Percentiles rank a stretch among this genome's conserved stretches.
These are phyloP conservation scores for Alectoris magna DNA, from an alignment of 2,797 vertebrate species.

Conservation along the genomic window DNA sequence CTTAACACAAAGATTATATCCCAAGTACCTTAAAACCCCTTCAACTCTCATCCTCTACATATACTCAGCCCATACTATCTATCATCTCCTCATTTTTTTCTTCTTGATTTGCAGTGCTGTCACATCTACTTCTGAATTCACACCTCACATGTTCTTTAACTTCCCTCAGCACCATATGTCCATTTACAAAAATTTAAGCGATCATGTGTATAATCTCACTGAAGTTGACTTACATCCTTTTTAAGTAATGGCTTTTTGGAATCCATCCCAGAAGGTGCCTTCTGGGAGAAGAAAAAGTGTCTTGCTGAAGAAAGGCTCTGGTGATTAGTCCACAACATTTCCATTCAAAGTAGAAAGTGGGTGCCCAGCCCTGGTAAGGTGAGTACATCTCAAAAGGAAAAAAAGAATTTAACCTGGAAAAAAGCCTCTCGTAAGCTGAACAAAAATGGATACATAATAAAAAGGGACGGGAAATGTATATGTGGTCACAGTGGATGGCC, in stretches of 20 bases:
- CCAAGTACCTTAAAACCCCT: not conserved
- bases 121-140: not conserved
- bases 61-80: not conserved
- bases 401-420: not conserved
- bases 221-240: not conserved
- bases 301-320: not conserved
- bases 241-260: not conserved
- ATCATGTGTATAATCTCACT: not conserved
- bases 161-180: not conserved
- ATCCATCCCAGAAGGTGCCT: not conserved
- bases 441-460: not conserved
- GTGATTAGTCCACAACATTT: not conserved
- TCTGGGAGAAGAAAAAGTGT: not conserved
- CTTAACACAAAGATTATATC: not conserved
- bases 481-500: not conserved
- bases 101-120: not conserved
- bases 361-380: not conserved
- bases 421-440: not conserved
- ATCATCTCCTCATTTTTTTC: not conserved
- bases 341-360: not conserved
- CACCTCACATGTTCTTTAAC: not conserved
- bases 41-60: fast-evolving
- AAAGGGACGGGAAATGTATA: not conserved
- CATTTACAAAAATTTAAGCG: not conserved
- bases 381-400: not conserved